Base-by-base conservation (phyloP, 2,113 vertebrate species). In the Romanogobio albipinnatus region DNA sequence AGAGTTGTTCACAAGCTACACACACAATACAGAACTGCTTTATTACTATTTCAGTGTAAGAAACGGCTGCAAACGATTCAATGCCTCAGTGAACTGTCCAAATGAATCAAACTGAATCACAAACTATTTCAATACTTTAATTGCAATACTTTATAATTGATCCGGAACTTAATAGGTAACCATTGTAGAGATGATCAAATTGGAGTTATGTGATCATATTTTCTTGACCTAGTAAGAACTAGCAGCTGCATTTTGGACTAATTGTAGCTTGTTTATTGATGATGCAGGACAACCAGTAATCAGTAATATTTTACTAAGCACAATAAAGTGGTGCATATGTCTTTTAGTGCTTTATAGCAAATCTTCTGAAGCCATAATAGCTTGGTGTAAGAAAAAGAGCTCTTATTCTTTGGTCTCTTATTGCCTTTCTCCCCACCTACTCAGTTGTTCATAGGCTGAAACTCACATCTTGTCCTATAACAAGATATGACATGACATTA, bases 401-500 rank as follows among this genome's bases (percentile, higher is more conserved):
- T 82, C 29, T 82, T 78, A 43, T 78, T 82, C 47, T 43, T 39
- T 81, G 29, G 64, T 82, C 19, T 71, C 33, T 11, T 82, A 82
- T 58, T 53, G 81, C 66, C 79, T 82, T 77, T 61, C n/a, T 22
- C 22, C 24, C 80, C 47, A 39, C 62, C 19, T 39, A 82, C 26
- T 33, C 19, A 56, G 58, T 71, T 1, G 6, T 79, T 76, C 84
- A 88, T 80, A 53, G 36, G 49, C 81, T 84, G 85, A 77, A 86
- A 81, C 49, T 82, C 82, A 78, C 84, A 64, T 85, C 78, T 90
- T 76, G 82, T 76, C 83, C 86, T 81, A 77, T 87, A 85, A 84
- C 84, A 87, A 90, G 85, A 89, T 87, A 89, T 83, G 86, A 91
- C 73, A 51, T 78, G 85, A 81, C 82, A 81, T 80, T 74, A 85